phyloP scores from a whole-genome alignment of 2,113 vertebrate species.

The Cheirogaleus medius region DNA sequence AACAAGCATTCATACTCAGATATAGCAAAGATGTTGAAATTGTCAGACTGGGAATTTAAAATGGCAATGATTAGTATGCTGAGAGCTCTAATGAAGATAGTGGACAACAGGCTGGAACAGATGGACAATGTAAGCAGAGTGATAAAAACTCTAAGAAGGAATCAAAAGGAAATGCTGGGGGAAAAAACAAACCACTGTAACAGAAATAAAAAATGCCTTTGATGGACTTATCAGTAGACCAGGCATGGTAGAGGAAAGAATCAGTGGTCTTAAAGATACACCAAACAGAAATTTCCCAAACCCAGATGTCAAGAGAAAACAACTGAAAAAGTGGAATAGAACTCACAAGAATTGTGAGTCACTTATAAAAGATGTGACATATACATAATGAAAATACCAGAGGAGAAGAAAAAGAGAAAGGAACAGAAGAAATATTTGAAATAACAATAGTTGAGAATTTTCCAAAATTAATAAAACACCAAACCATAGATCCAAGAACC shows the following conservation, averaged over 20 bases:
- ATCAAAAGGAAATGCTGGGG: neutral
- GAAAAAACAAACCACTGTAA: neutral
- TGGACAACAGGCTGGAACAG: neutral
- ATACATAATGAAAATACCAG: neutral
- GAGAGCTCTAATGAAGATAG: neutral
- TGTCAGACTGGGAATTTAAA: neutral
- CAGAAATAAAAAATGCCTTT: neutral
- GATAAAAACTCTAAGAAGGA: neutral
- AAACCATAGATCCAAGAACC: neutral
- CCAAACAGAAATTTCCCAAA: neutral
- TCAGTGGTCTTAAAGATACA: neutral
- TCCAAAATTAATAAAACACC: neutral
- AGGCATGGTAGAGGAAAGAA: neutral
- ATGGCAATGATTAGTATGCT: neutral
- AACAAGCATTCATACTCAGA: neutral
- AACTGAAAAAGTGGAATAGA: neutral
- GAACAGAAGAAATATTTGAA: neutral
- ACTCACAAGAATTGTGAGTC: neutral
- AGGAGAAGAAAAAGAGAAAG: neutral
- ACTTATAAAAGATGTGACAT: neutral
- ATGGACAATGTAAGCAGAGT: neutral
- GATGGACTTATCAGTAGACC: neutral
- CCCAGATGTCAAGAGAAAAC: neutral
- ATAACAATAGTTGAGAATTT: neutral
- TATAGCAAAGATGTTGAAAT: neutral